These are phyloP conservation scores for Thunnus albacares DNA, from an alignment of 2,797 vertebrate species.

Conservation along the genomic window DNA sequence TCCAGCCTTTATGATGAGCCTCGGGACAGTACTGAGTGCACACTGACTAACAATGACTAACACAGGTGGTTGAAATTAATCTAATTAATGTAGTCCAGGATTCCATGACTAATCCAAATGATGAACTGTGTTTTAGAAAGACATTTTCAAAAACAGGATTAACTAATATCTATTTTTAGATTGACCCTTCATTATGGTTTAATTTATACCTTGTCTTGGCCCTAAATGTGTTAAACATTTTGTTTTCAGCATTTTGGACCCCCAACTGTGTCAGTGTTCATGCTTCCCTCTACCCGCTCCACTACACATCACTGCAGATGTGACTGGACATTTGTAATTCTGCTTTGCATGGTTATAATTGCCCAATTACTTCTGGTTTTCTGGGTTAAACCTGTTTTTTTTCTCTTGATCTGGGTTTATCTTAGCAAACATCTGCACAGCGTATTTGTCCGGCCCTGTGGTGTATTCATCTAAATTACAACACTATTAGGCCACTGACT, in stretches of 20 bases:
- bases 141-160: background rate
- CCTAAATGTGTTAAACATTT: background rate
- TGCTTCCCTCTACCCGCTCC: background rate
- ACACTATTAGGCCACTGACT: conserved; percentile 38
- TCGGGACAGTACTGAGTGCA: background rate
- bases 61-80: background rate
- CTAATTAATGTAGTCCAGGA: background rate
- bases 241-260: background rate
- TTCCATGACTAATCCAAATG: background rate
- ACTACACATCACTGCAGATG: conserved; percentile 54
- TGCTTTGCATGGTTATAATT: conserved; percentile 24
- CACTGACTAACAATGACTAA: background rate
- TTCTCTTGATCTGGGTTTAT: conserved; percentile 18
- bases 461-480: conserved; percentile 39
- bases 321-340: conserved; percentile 44
- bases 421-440: conserved; percentile 56
- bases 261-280: background rate
- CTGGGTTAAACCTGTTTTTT: conserved; percentile 32
- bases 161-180: background rate
- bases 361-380: conserved; percentile 43
- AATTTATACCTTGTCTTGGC: too few relatives aligned
- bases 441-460: conserved; percentile 18
- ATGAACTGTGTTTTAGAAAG: background rate
- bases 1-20: background rate
- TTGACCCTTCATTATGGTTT: background rate